A percentile compares a stretch with the other conserved stretches of the same genome.
Evolutionary conservation across 2,888 invertebrate species (phyloP).

Genomic region (Pherbina coryleti): DNA sequence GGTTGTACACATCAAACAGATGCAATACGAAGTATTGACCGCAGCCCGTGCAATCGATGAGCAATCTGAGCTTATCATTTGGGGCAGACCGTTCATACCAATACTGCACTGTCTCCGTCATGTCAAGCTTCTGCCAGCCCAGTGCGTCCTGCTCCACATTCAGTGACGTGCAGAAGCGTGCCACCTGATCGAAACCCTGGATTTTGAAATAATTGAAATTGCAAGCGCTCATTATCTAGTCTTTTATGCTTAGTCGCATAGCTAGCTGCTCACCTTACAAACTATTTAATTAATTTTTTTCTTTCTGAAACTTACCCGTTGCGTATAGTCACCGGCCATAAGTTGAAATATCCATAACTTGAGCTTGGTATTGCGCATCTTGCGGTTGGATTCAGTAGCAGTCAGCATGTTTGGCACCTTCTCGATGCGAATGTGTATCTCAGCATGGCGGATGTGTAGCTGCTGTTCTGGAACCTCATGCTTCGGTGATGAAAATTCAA

Average conservation of each 20-base stretch:
- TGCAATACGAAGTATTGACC: slow-evolving; percentile 80
- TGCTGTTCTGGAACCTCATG: slow-evolving; percentile 71
- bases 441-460: slow-evolving; percentile 82
- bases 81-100: slow-evolving; percentile 75
- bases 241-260: background rate
- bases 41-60: slow-evolving; percentile 89
- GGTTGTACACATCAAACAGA: slow-evolving; percentile 66
- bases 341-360: slow-evolving; percentile 66
- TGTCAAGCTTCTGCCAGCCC: slow-evolving; percentile 90
- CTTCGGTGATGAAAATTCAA: slow-evolving; percentile 84
- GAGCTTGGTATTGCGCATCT: slow-evolving; percentile 51
- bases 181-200: slow-evolving; percentile 74
- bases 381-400: background rate
- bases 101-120: slow-evolving; percentile 81
- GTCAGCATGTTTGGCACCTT: background rate
- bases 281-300: background rate
- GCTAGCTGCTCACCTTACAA: background rate
- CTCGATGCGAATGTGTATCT: slow-evolving; percentile 78
- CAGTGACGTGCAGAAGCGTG: slow-evolving; percentile 73
- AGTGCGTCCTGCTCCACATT: slow-evolving; percentile 75
- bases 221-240: background rate
- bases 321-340: slow-evolving; percentile 57
- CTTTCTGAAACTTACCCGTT: slow-evolving; percentile 54
- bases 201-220: slow-evolving; percentile 35
- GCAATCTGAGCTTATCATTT: slow-evolving; percentile 76